Base-by-base conservation (phyloP, 2,888 invertebrate species). In the Cheilosia grossa region DNA sequence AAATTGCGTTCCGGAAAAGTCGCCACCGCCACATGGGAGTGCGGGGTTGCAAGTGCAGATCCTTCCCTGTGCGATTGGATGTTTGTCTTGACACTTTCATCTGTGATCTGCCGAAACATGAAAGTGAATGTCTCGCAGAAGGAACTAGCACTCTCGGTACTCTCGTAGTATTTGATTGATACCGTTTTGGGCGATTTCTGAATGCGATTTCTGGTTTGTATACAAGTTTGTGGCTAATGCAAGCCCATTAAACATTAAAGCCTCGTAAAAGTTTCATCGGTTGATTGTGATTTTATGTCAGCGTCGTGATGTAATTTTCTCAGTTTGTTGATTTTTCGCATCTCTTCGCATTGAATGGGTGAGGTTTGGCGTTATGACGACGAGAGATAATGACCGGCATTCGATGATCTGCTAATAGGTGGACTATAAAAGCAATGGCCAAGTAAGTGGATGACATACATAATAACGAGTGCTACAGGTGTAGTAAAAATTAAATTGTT, bases 51-150 rank as follows among this genome's bases (percentile, higher is more conserved):
- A 51, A 56, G 30, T n/a, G 40, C 24, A 53, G 51, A 78, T 58
- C 72, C 64, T 56, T 42, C 7, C 27, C 64, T 44, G 19, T 51
- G 21, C 21, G 47, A 40, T 58, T 37, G 54, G 49, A 49, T 1
- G 6, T n/a, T 21, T 51, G 63, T 42, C 30, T 53, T 51, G 51
- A 59, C 51, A 61, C 73, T 80, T 73, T 80, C 67, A 69, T 69
- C 64, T 64, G n/a, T 51, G 51, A 63, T 69, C 61, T 40, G 24
- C 1, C n/a, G 17, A 54, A 44, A 61, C 61, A 44, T 58, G 69
- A 70, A 82, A 75, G 81, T 82, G 70, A 81, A 75, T 49, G 74
- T 69, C 64, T 69, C 24, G 24, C 24, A 33, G 15, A 63, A 67
- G 33, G 27, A 73, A 56, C 37, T 30, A 0, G 24, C 51, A 54